Base-by-base conservation (phyloP, 2,113 vertebrate species). In the Morone chrysops region DNA sequence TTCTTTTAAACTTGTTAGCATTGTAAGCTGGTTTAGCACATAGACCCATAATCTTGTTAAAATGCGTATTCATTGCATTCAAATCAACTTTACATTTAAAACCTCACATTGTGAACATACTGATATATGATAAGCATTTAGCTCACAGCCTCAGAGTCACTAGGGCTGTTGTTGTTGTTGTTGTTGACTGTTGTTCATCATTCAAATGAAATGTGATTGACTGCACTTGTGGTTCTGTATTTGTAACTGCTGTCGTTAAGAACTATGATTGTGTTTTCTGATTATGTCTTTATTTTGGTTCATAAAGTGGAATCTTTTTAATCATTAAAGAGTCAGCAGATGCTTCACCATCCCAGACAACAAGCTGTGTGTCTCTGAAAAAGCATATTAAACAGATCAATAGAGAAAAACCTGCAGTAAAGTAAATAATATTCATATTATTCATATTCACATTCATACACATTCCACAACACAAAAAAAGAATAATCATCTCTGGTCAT, bases 401-500 rank as follows among this genome's bases (percentile, higher is more conserved):
- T 17, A 85, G 60, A 90, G 25, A 87, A 65, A 7, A 81, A 76
- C 53, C 43, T 41, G 43, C 53, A 66, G 93, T 87, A 89, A 93
- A 94, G 83, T 77, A 96, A 96, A 95, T 96, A 96, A 89, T 92
- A 95, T 94, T 94, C 69, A 85, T 84, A 91, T 92, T 82, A 83
- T 81, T 82, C 82, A 90, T 92, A 80, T 93, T 84, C 89, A 91
- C 94, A 92, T 74, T 87, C 87, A 87, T 95, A 94, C 95, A 96
- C 94, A 92, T 79, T 95, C 91, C 94, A 96, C 93, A 96, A 96
- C 92, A 87, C 94, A 96, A 97, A 96, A 93, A 95, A 96, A 31
- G 2, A 31, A 96, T 91, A 95, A 96, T 66, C 40, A 77, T 72
- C 94, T 96, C 90, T 90, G 90, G 94, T 95, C 94, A 78, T 93